Base-by-base conservation (phyloP, 2,797 vertebrate species). In the Enteromius viviparus region DNA sequence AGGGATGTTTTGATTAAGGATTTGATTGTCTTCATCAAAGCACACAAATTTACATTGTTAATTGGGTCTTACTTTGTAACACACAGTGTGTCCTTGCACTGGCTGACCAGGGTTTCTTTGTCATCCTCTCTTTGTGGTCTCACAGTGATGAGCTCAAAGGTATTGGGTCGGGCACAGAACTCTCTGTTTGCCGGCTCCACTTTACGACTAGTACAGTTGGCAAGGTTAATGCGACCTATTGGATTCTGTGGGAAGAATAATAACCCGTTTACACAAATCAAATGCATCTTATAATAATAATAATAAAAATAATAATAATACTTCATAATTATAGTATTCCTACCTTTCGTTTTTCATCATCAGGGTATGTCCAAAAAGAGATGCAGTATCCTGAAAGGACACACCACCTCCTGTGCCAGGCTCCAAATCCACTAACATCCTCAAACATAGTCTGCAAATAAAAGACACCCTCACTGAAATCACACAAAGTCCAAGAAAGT, bases 291-390 rank as follows among this genome's bases (percentile, higher is more conserved):
- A 34, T 34, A 32, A 32, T 32, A 32, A 34, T 34, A 34, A 34
- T 26, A 26, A 26, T 26, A 26, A 26, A 1, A 26, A 26, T 26
- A 26, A 26, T 40, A 37, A 37, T 37, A 40, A 40, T 42, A 42
- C 9, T 42, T 40, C 2, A 51, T 9, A 80, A 42, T 49, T 15
- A 17, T 15, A 71, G 12, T 49, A 62, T 55, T 1, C 87, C 88
- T 86, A 99, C 98, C 97, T 99, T 99, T 64, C 95, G 89, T 85
- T 93, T 98, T 85, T 99, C 98, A 32, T 99, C 97, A 70, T 99
- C 97, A 1, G 98, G 98, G 74, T 99, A 99, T 0, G 97, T 99
- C 98, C 98, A 99, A 40, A 97, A 99, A 82, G 97, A 98, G 87
- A 99, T 94, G 88, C 95, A 98, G 76, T 97, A 97, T 34, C 97